A percentile compares a stretch with the other conserved stretches of the same genome.
Conservation (phyloP, 2,113 vertebrate species). For the Cryptomyrus ogoouensis region DNA sequence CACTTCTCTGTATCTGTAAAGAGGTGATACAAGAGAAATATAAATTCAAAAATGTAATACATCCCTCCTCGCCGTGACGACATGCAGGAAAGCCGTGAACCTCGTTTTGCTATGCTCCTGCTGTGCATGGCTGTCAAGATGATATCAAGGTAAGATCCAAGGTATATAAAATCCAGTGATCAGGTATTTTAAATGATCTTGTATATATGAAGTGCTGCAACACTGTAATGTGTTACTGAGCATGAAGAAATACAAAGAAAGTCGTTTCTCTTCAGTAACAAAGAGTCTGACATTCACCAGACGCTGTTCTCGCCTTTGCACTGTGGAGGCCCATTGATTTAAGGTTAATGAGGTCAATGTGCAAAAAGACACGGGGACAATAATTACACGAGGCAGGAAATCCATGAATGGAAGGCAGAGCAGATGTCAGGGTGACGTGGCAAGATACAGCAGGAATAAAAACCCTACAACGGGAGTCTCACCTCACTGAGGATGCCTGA, state of each 20-base stretch:
- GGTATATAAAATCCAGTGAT: background rate
- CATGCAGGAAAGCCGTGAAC: background rate
- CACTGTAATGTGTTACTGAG: background rate
- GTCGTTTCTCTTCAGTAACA: background rate
- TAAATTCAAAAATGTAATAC: background rate
- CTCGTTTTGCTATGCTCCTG: background rate
- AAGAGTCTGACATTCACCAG: background rate
- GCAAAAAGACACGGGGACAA: slow-evolving; percentile 18
- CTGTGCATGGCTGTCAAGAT: background rate
- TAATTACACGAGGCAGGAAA: slow-evolving; percentile 23
- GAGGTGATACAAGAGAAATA: background rate
- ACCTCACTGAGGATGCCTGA: background rate
- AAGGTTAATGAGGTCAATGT: slow-evolving; percentile 18
- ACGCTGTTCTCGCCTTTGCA: background rate
- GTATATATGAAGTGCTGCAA: background rate
- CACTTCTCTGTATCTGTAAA: background rate
- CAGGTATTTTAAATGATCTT: background rate
- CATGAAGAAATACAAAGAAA: background rate
- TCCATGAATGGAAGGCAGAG: slow-evolving; percentile 5
- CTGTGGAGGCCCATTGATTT: slow-evolving; percentile 11
- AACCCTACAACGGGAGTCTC: background rate
- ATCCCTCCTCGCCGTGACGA: background rate
- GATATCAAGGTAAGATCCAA: background rate
- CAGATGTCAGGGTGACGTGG: background rate
- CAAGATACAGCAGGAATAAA: background rate